Evolutionary conservation across 2,888 invertebrate genomes (phyloP).

Genomic region (Phyllotreta cruciferae): DNA sequence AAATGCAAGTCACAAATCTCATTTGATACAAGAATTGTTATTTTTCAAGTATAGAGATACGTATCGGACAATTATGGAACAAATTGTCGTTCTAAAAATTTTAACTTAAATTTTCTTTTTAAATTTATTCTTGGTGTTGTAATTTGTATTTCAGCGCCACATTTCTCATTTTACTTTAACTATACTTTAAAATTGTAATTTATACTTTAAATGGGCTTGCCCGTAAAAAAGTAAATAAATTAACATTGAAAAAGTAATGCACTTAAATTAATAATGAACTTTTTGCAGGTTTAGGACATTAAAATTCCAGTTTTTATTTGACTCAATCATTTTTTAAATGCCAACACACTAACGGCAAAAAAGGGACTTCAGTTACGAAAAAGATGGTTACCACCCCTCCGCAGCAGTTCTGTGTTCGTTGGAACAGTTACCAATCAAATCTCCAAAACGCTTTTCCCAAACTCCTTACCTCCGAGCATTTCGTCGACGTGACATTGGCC

Average conservation of each 20-base stretch:
- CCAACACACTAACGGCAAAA: constrained; percentile 13
- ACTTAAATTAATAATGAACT: background rate
- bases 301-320: constrained; percentile 18
- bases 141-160: no score
- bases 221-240: no score
- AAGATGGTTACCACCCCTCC: constrained; percentile 57
- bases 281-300: constrained; percentile 27
- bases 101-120: no score
- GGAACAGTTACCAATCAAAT: constrained; percentile 84
- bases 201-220: no score
- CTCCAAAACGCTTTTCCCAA: constrained; percentile 80
- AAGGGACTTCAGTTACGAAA: constrained; percentile 15
- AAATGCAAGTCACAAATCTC: no score
- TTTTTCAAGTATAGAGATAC: no score
- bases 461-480: constrained; percentile 77
- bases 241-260: background rate
- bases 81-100: no score
- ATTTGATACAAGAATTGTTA: no score
- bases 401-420: constrained; percentile 77
- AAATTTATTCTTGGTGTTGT: no score
- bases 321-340: constrained; percentile 16
- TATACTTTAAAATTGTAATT: no score
- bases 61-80: no score
- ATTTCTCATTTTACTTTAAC: no score
- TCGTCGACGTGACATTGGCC: constrained; percentile 88